Conservation (phyloP, 2,113 vertebrate species). For the Bubalus kerabau region DNA sequence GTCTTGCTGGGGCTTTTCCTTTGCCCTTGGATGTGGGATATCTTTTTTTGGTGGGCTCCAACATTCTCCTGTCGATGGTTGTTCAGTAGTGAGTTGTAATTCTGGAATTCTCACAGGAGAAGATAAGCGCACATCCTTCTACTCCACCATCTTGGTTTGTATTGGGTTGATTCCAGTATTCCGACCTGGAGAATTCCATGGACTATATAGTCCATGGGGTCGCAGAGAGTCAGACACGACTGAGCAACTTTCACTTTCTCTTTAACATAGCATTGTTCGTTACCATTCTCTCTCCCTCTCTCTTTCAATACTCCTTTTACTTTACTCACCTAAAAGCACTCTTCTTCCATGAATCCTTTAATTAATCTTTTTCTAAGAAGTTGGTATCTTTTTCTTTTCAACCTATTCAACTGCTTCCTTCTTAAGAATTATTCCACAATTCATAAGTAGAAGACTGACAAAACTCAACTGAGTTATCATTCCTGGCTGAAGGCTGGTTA, state of each 20-base stretch:
- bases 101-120: no score
- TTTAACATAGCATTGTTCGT: neutral
- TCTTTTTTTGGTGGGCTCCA: no score
- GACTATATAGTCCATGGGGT: neutral
- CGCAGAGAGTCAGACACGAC: fast-evolving
- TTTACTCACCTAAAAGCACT: neutral
- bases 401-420: neutral
- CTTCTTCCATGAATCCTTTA: neutral
- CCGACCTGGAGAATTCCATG: no score
- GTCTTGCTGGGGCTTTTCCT: no score
- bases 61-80: no score
- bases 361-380: neutral
- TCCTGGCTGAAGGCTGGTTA: neutral
- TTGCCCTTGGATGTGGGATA: no score
- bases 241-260: neutral
- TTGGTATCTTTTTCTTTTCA: neutral
- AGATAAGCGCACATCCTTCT: no score
- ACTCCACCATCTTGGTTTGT: no score
- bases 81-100: no score
- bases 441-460: neutral
- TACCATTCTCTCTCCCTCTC: neutral
- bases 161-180: no score
- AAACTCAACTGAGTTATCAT: neutral
- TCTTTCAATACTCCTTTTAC: neutral
- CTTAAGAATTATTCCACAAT: neutral